Percentiles rank a stretch among this genome's conserved stretches.
Evolutionary conservation across 2,113 vertebrate species (phyloP).

Genomic region (Sylvilagus bachmani): DNA sequence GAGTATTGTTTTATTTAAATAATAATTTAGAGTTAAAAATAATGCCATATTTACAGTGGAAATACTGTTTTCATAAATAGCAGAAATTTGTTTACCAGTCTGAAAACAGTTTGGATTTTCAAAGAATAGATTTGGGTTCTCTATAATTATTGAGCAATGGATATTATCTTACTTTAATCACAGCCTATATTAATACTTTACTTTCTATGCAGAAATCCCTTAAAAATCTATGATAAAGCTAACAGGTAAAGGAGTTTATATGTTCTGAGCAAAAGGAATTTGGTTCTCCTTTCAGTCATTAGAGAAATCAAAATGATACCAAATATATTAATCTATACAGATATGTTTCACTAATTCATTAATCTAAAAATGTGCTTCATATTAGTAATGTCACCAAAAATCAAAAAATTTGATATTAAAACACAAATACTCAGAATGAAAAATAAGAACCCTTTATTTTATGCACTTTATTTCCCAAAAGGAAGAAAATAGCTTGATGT

Average conservation of each 20-base stretch:
- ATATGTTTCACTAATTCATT: neutral
- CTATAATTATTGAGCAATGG: neutral
- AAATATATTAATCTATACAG: neutral
- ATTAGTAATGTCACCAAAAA: neutral
- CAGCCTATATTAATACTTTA: neutral
- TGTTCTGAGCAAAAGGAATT: neutral
- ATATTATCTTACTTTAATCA: neutral
- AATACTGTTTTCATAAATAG: neutral
- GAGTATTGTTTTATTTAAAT: constrained; percentile 8
- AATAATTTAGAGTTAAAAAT: constrained; percentile 1
- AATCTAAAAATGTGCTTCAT: neutral
- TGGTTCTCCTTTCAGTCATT: neutral
- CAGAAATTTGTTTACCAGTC: neutral
- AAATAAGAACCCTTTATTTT: neutral
- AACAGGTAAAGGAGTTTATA: neutral
- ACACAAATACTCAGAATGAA: neutral
- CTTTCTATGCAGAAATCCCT: neutral
- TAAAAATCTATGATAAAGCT: neutral
- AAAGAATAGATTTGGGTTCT: neutral
- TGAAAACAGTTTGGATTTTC: constrained; percentile 4
- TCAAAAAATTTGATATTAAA: neutral
- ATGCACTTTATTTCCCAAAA: neutral
- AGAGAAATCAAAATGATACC: neutral
- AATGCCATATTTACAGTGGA: neutral
- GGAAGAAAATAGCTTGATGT: neutral